Conservation (phyloP, 2,888 invertebrate species). For the Caenorhabditis sp. region DNA sequence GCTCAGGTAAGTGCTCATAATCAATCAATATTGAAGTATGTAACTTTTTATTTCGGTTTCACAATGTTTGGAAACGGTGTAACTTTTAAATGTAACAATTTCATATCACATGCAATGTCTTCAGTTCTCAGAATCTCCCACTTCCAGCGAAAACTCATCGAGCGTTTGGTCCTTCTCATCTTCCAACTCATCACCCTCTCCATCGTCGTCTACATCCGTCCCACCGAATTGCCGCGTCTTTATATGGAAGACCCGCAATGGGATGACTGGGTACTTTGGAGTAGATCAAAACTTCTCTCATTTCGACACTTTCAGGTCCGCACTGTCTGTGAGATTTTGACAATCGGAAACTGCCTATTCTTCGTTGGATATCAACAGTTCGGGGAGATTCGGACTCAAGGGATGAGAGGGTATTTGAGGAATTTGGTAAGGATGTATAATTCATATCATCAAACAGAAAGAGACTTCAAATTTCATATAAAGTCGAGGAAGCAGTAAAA, state of each 20-base stretch:
- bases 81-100: not conserved
- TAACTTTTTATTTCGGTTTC: not conserved
- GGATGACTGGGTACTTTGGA: constrained; percentile 81
- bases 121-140: not conserved
- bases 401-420: constrained; percentile 91
- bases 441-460: too few relatives aligned
- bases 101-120: too few relatives aligned
- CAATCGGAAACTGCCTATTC: constrained; percentile 91
- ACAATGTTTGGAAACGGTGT: not conserved
- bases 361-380: constrained; percentile 95
- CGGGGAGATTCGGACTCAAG: constrained; percentile 95
- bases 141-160: constrained; percentile 92
- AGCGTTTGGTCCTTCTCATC: constrained; percentile 91
- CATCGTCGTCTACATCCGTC: constrained; percentile 93
- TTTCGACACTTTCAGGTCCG: constrained; percentile 86
- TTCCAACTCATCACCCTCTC: constrained; percentile 93
- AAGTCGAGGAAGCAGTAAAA: too few relatives aligned
- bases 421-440: constrained; percentile 88
- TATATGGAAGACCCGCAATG: constrained; percentile 75
- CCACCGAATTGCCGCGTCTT: constrained; percentile 87
- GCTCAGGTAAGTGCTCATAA: constrained; percentile 86
- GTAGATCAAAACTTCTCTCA: not conserved
- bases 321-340: constrained; percentile 91
- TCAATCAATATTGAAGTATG: not conserved
- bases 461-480: too few relatives aligned